These are phyloP conservation scores for Arrhamphus sclerolepis DNA, from an alignment of 2,797 vertebrate species.

Conservation along the genomic window DNA sequence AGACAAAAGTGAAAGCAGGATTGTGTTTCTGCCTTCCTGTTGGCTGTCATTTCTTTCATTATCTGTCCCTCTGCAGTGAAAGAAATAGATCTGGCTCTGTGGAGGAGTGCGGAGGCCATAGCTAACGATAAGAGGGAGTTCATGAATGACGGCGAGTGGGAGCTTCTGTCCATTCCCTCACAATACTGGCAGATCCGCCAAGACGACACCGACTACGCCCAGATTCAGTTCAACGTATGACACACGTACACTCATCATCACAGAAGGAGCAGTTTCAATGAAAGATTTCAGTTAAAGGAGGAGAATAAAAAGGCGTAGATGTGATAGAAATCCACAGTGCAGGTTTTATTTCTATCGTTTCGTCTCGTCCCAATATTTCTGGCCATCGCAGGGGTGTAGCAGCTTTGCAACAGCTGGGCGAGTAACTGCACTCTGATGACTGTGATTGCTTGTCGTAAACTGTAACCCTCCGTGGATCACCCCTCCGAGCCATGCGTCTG, in stretches of 20 bases:
- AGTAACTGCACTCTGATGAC: conserved; percentile 36
- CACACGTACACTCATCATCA: not conserved
- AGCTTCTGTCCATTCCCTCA: conserved; percentile 86
- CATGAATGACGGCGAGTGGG: conserved; percentile 88
- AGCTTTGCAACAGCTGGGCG: conserved; percentile 24
- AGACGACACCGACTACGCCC: conserved; percentile 80
- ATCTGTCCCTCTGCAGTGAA: conserved; percentile 74
- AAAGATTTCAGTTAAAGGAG: not conserved
- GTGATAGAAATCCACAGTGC: no score
- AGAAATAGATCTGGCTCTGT: conserved; percentile 86
- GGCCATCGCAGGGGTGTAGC: not conserved
- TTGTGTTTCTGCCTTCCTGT: not conserved
- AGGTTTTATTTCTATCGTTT: no score
- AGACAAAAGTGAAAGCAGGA: not conserved
- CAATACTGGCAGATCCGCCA: conserved; percentile 76
- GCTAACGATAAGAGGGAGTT: conserved; percentile 80
- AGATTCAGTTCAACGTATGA: conserved; percentile 87
- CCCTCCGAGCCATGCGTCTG: conserved; percentile 16
- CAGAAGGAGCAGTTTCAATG: not conserved
- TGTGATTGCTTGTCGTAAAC: conserved; percentile 57
- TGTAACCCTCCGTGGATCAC: conserved; percentile 26
- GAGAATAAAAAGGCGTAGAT: not conserved
- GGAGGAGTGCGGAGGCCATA: conserved; percentile 82
- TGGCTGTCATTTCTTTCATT: not conserved
- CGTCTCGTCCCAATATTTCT: not conserved